Percentiles rank a stretch among this genome's conserved stretches.
phyloP scores from a whole-genome alignment of 2,797 vertebrate species.

The Siniperca scherzeri region DNA sequence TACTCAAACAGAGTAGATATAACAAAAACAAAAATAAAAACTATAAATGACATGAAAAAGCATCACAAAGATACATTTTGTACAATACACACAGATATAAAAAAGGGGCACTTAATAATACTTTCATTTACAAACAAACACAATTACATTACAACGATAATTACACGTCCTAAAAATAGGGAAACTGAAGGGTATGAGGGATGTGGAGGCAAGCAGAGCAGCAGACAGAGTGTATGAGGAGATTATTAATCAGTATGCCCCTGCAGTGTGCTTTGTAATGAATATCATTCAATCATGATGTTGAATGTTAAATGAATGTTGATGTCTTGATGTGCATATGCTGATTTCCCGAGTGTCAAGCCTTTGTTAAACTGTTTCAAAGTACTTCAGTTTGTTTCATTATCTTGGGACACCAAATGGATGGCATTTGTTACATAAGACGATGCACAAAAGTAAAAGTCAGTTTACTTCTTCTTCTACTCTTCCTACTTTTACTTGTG shows the following conservation, averaged over 20 bases:
- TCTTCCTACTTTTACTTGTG: slow-evolving; percentile 21
- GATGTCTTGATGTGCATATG: slow-evolving; percentile 38
- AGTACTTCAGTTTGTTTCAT: slow-evolving; percentile 13
- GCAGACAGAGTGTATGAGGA: slow-evolving; percentile 53
- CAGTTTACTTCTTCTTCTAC: slow-evolving; percentile 15
- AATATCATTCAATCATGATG: slow-evolving; percentile 56
- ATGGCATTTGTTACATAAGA: slow-evolving; percentile 35
- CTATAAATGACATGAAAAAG: slow-evolving; percentile 32
- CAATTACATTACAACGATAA: slow-evolving; percentile 38
- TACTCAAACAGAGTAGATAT: slow-evolving; percentile 10
- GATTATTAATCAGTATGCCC: slow-evolving; percentile 64
- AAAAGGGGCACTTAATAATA: slow-evolving; percentile 1
- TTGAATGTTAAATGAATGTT: slow-evolving; percentile 45
- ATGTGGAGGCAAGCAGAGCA: slow-evolving; percentile 34
- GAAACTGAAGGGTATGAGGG: slow-evolving; percentile 14
- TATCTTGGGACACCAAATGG: slow-evolving; percentile 47
- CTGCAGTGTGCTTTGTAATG: slow-evolving; percentile 53
- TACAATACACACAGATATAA: slow-evolving; percentile 19
- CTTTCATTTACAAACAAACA: slow-evolving; percentile 34
- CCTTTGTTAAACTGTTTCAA: slow-evolving; percentile 33
- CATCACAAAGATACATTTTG: slow-evolving; percentile 7
- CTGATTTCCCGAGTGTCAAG: slow-evolving; percentile 11
- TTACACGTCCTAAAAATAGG: slow-evolving; percentile 24
- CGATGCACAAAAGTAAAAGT: slow-evolving; percentile 27
- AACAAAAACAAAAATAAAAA: slow-evolving; percentile 3